Base-by-base conservation (phyloP, 92 coral and sea anemone species). In the Porites divaricata region DNA sequence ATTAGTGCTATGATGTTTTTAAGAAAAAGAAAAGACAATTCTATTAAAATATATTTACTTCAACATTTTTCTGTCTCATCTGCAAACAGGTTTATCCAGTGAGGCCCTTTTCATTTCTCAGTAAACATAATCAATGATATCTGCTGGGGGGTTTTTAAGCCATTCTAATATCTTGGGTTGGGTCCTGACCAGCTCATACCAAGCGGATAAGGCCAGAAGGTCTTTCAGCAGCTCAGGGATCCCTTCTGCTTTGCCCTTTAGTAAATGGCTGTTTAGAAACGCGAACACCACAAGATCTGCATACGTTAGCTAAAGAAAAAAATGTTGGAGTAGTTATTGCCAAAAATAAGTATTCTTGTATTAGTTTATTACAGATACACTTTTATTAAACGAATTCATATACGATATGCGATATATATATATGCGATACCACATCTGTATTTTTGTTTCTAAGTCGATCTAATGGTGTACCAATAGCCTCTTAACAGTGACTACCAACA, bases 251-350 rank as follows among this genome's bases (percentile, higher is more conserved):
- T 50, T 82, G 66, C 86, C 86, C 10, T 82, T 82, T 5, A 63
- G 0, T 10, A 62, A 72, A 57, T 82, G 50, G 62, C 86, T 82
- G 79, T 82, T 82, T 24, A 82, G 54, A 26, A 82, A 82, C n/a
- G 86, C 24, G 72, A 82, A 82, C 72, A 82, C 86, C 86, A 72
- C 86, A 15, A 82, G 2, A 74, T 82, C 86, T 10, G 79, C 86
- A 26, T 61, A 82, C 1, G 86, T 82, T 22, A 82, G 79, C 86
- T 82, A 66, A 63, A 49, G 19, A 62, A 41, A 41, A 53, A 45
- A 17, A 11, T 21, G 9, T 22, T 14, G 25, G 8, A 25, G 49
- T 1, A 65, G 16, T 50, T 53, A 10, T 21, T 9, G 17, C 20
- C 41, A 19, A 26, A 70, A 17, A 35, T 70, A 14, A 25, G 1